Evolutionary conservation across 2,797 vertebrate genomes (phyloP).

Genomic region (Sardinella longiceps): DNA sequence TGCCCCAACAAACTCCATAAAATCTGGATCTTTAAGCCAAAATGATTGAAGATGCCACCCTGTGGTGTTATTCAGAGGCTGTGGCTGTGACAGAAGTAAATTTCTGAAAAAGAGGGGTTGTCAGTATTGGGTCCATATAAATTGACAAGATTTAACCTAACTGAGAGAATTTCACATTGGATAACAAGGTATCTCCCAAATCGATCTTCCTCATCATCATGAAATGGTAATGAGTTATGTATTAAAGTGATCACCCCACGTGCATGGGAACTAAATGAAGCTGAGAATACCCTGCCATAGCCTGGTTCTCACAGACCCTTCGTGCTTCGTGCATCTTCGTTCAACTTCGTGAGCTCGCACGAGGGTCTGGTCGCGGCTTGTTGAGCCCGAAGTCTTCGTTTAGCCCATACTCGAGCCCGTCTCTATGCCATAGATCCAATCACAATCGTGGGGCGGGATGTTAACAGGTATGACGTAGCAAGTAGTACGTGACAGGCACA

Average conservation of each 20-base stretch:
- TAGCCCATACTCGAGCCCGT: too few relatives aligned
- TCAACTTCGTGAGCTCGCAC: too few relatives aligned
- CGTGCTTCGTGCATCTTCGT: too few relatives aligned
- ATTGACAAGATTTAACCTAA: slow-evolving; percentile 28
- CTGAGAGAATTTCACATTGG: slow-evolving; percentile 26
- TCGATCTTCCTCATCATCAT: not conserved
- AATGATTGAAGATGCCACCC: slow-evolving; percentile 24
- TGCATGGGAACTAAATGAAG: slow-evolving; percentile 11
- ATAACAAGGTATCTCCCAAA: too few relatives aligned
- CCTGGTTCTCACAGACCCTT: too few relatives aligned
- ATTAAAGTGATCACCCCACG: slow-evolving; percentile 13
- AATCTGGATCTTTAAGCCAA: slow-evolving; percentile 31
- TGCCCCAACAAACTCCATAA: slow-evolving; percentile 24
- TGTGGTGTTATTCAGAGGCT: not conserved
- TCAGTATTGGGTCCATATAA: slow-evolving; percentile 29
- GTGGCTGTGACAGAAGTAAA: not conserved
- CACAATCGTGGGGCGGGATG: too few relatives aligned
- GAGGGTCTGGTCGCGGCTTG: too few relatives aligned
- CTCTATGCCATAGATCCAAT: too few relatives aligned
- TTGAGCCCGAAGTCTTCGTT: too few relatives aligned
- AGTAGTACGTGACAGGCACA: too few relatives aligned
- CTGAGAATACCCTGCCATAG: not conserved
- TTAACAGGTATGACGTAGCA: too few relatives aligned
- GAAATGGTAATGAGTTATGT: slow-evolving; percentile 23
- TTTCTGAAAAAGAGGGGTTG: slow-evolving; percentile 31